Evolutionary conservation across 2,888 invertebrate genomes (phyloP).

Genomic region (Crepidodera aurea): DNA sequence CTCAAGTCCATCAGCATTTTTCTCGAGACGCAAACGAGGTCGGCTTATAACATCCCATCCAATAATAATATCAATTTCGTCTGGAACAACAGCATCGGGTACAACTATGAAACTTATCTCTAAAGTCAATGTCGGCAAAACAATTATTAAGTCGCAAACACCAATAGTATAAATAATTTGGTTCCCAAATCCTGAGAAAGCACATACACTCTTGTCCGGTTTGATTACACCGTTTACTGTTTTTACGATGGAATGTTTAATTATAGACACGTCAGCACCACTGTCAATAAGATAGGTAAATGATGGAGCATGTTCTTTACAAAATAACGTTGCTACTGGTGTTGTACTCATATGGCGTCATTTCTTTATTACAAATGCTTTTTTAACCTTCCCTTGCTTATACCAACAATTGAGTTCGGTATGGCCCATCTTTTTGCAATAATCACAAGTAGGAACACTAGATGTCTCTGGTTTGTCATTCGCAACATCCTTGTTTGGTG

Average conservation of each 20-base stretch:
- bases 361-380: conserved; percentile 28
- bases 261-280: conserved; percentile 40
- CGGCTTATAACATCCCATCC: conserved; percentile 18
- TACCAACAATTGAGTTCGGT: conserved; percentile 34
- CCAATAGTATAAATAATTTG: conserved; percentile 34
- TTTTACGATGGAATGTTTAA: conserved; percentile 30
- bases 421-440: conserved; percentile 39
- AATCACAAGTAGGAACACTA: conserved; percentile 14
- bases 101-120: conserved; percentile 36
- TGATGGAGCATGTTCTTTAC: too few relatives aligned
- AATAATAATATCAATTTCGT: conserved; percentile 16
- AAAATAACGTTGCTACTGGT: conserved; percentile 37
- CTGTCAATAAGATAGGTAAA: conserved; percentile 33
- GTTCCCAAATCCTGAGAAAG: conserved; percentile 27
- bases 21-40: conserved; percentile 3
- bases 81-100: conserved; percentile 33
- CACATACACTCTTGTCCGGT: conserved; percentile 16
- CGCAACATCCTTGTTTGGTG: too few relatives aligned
- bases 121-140: conserved; percentile 34
- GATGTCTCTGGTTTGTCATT: neutral
- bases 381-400: conserved; percentile 33
- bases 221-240: conserved; percentile 27
- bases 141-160: conserved; percentile 32
- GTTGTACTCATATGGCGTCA: conserved; percentile 35
- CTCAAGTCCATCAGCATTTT: conserved; percentile 2